Evolutionary conservation across 2,113 vertebrate genomes (phyloP).

Genomic region (Anolis sagrei): DNA sequence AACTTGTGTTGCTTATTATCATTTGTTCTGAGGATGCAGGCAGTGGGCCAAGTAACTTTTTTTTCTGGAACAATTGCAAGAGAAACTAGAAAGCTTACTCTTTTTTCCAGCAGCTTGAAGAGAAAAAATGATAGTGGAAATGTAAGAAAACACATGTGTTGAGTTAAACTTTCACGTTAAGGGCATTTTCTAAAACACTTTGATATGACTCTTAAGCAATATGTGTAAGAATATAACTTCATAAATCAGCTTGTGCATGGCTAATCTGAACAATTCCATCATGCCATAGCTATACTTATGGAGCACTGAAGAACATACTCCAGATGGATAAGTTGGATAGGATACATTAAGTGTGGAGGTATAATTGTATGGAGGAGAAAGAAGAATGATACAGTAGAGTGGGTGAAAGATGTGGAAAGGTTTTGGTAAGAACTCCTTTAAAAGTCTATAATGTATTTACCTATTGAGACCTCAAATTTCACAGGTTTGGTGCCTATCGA

Average conservation of each 20-base stretch:
- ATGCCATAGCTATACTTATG: not conserved
- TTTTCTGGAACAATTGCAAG: not conserved
- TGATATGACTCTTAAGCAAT: not conserved
- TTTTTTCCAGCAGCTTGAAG: not conserved
- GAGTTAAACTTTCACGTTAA: no score
- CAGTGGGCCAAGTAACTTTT: not conserved
- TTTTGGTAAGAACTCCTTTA: not conserved
- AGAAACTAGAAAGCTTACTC: not conserved
- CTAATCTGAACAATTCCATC: not conserved
- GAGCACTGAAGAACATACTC: no score
- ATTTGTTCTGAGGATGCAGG: not conserved
- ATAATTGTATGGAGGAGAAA: not conserved
- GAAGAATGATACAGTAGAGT: not conserved
- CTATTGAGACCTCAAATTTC: constrained; percentile 91
- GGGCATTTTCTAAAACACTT: no score
- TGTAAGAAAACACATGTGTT: not conserved
- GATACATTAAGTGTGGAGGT: no score
- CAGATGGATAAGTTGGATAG: no score
- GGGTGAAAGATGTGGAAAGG: not conserved
- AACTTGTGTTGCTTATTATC: not conserved
- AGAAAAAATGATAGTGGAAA: not conserved
- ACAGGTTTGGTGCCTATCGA: constrained; percentile 80
- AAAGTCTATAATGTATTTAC: constrained; percentile 67
- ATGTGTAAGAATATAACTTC: not conserved
- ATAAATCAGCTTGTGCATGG: not conserved